Percentiles rank a stretch among this genome's conserved stretches.
Evolutionary conservation across 2,888 invertebrate genomes (phyloP).

Genomic region (Cryptus armator): DNA sequence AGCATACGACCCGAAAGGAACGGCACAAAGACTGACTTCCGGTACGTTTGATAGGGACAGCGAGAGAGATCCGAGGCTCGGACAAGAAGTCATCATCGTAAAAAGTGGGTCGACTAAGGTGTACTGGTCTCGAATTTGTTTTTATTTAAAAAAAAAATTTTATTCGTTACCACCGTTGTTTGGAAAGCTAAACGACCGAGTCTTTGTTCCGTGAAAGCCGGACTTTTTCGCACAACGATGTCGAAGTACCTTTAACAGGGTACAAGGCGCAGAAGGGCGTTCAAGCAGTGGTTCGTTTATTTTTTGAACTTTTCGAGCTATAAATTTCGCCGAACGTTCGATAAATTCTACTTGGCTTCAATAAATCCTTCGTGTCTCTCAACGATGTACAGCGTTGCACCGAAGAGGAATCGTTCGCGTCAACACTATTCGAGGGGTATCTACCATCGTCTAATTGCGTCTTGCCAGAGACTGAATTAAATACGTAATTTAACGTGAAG

Average conservation of each 20-base stretch:
- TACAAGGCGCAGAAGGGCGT: background rate
- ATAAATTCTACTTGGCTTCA: conserved; percentile 6
- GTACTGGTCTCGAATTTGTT: background rate
- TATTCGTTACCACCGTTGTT: background rate
- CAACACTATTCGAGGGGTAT: background rate
- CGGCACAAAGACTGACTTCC: conserved; percentile 44
- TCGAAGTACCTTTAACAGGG: background rate
- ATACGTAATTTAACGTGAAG: conserved; percentile 22
- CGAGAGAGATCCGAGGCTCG: conserved; percentile 38
- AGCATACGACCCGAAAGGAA: background rate
- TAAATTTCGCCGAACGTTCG: background rate
- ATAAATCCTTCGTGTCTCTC: conserved; percentile 5
- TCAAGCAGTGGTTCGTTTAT: background rate
- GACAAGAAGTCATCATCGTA: conserved; percentile 57
- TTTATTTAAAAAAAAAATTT: background rate
- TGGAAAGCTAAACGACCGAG: background rate
- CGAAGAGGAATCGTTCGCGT: conserved; percentile 2
- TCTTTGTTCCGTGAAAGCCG: conserved; percentile 2
- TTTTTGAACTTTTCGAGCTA: background rate
- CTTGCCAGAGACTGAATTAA: conserved; percentile 19
- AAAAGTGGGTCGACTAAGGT: conserved; percentile 57
- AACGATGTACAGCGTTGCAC: background rate
- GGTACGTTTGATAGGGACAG: conserved; percentile 38
- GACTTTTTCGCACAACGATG: background rate
- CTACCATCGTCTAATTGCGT: conserved; percentile 18